Evolutionary conservation across 2,888 invertebrate species (phyloP), one percentile per base, ranked within the genome.

Genomic region (Cremastinae sp.): DNA sequence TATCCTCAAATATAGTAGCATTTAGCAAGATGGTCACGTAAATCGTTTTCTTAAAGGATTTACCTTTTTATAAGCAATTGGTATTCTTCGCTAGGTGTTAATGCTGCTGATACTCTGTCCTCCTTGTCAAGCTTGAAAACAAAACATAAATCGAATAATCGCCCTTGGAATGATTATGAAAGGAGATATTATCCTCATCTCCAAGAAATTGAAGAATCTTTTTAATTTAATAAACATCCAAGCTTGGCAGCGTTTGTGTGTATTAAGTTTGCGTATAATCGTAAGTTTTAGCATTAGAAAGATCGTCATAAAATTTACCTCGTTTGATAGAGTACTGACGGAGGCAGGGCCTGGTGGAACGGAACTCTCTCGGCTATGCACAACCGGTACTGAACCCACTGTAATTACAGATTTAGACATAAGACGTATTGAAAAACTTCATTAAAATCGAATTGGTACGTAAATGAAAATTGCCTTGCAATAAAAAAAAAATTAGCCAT

Each of bases 41-140:
- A 28, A 28, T 28, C 5, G 28, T 28, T 28, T 28, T 28, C 28
- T 28, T 5, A 5, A 28, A 28, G 28, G 7, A 16, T 47, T 56
- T 80, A 89, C 89, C 89, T 86, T 80, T 88, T 90, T 74, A 90
- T 89, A 2, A 90, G 83, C 72, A 90, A 79, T 51, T 90, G 89
- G 74, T 90, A 90, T 75, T 89, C 89, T 82, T 89, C 89, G 59
- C 89, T 89, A 9, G 89, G 89, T 16, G 88, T 90, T 61, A 89
- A 79, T 7, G 80, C 73, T n/a, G 85, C 35, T 12, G 62, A 79
- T 53, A 80, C 74, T 71, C 85, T 83, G 53, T 88, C 89, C 56
- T 89, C 89, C 77, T 87, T 89, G 14, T 89, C 89, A 56, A 80
- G 79, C 81, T 86, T 74, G 53, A 80, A 35, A 59, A 58, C 68